Evolutionary conservation across 2,113 vertebrate genomes (phyloP), one percentile per base, ranked within the genome.

Genomic region (Struthio camelus): DNA sequence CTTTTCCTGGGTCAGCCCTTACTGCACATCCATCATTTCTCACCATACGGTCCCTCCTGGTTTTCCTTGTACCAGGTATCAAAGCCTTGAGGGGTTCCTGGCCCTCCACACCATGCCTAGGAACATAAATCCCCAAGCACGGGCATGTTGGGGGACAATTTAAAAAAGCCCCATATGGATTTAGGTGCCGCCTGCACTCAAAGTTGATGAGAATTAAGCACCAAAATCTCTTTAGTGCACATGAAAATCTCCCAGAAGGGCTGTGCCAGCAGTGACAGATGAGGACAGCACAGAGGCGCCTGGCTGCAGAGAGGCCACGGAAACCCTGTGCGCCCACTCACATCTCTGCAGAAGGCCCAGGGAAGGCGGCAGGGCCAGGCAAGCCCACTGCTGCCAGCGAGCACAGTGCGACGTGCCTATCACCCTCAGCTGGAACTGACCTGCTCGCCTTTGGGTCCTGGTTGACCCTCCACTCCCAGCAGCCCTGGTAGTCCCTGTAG

Each of bases 381-480:
- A 1, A 38, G 25, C 27, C 79, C 71, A 46, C 4, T 6, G 9
- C 48, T 8, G 3, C 30, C 4, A 3, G 17, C 1, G 2, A 5
- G 56, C 17, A 18, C 30, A 30, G 19, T 3, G 16, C 10, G 17
- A n/a, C n/a, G 56, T 18, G 19, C 30, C 56, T 9, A 51, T 11
- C 36, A 10, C n/a, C 28, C 80, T 40, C 70, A 80, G 54, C 8
- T 2, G 64, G n/a, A 62, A 97, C 98, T 22, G 11, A 99, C 99
- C 98, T 98, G 98, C 73, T 98, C 96, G 48, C 99, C 99, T 95
- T 99, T 99, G 58, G 16, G 79, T 40, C 99, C 99, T 1, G 42
- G 64, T 61, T 85, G 97, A 3, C 99, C 99, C 77, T 99, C 98
- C 1, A 54, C 76, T 90, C 99, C 99, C 0, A 23, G 82, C 0